phyloP scores from a whole-genome alignment of 2,797 vertebrate species.

The Thripadectes ignobilis region DNA sequence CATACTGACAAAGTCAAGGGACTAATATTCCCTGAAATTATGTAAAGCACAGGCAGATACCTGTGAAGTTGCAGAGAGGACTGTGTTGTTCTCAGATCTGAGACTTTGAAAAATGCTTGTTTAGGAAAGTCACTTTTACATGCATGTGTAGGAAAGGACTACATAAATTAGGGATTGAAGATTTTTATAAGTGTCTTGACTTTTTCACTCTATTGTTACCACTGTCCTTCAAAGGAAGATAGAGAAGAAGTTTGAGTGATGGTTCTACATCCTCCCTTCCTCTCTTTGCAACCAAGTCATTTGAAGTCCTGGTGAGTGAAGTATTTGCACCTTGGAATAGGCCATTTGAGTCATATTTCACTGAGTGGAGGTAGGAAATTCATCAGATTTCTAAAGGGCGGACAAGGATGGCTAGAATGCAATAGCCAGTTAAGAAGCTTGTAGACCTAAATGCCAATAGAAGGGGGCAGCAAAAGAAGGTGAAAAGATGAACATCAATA shows the following conservation, averaged over 20 bases:
- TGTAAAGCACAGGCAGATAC: not conserved
- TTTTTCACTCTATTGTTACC: not conserved
- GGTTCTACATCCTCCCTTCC: not conserved
- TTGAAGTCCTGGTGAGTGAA: not conserved
- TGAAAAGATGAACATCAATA: not conserved
- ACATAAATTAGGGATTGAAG: not conserved
- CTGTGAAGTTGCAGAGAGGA: not conserved
- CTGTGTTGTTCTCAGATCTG: not conserved
- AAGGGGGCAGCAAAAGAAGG: not conserved
- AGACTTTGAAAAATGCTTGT: not conserved
- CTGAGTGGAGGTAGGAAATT: not conserved
- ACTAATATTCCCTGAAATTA: constrained; percentile 1
- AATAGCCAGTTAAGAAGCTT: not conserved
- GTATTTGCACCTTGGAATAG: not conserved
- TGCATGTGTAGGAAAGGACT: not conserved
- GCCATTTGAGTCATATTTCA: not conserved
- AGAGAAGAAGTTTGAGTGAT: not conserved
- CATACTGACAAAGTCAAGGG: not conserved
- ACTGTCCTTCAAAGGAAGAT: not conserved
- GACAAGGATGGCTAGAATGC: not conserved
- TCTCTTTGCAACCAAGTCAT: not conserved
- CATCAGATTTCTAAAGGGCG: not conserved
- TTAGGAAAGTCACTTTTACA: not conserved
- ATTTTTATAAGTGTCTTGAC: not conserved
- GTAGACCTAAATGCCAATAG: not conserved